Evolutionary conservation across 2,888 invertebrate species (phyloP).

Genomic region (Alentia gelatinosa): DNA sequence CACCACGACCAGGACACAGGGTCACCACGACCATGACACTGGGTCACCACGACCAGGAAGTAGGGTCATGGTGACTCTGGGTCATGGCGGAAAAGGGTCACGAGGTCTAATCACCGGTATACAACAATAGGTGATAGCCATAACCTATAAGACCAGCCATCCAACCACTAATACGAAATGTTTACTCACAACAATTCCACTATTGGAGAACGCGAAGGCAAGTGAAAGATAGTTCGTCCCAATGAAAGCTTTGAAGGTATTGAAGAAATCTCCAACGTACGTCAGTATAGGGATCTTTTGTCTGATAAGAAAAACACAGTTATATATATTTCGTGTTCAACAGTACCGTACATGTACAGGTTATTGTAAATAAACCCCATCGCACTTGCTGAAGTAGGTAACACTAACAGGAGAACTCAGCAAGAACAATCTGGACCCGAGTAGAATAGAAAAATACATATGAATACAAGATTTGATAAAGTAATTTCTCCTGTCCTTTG

Average conservation of each 20-base stretch:
- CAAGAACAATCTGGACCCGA: neutral
- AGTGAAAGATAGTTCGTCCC: slow-evolving; percentile 78
- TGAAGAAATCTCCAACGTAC: slow-evolving; percentile 76
- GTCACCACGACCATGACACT: too few relatives aligned
- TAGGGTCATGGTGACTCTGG: too few relatives aligned
- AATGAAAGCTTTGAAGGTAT: slow-evolving; percentile 79
- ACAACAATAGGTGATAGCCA: too few relatives aligned
- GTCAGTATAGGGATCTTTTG: neutral
- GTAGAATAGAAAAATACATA: neutral
- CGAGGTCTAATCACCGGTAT: too few relatives aligned
- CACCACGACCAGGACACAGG: too few relatives aligned
- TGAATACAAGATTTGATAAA: neutral
- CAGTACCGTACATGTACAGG: too few relatives aligned
- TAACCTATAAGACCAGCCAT: too few relatives aligned
- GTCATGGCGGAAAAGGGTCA: too few relatives aligned
- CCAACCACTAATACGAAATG: too few relatives aligned
- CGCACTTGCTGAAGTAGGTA: neutral
- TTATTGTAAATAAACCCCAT: neutral
- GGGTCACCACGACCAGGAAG: too few relatives aligned
- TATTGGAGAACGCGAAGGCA: slow-evolving; percentile 77
- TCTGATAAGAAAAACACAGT: neutral
- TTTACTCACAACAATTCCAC: slow-evolving; percentile 75
- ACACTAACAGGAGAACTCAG: neutral
- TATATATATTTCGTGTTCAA: too few relatives aligned
- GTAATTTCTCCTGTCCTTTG: neutral